Conservation (phyloP, 1,140 invertebrate genomes). For the Heliconius hermathena region DNA sequence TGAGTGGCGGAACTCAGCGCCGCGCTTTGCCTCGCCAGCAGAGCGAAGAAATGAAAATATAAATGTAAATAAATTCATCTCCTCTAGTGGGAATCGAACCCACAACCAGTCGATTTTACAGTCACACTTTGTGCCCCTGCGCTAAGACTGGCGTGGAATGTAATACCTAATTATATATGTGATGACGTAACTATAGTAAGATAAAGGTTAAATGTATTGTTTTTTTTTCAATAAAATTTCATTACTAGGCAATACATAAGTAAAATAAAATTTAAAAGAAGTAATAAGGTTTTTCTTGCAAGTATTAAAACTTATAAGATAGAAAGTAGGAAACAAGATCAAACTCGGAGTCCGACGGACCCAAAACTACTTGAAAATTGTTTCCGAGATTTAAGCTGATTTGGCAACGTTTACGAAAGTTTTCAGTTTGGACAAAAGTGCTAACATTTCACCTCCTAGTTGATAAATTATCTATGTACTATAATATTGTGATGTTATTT, state of each 20-base stretch:
- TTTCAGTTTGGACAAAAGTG: conserved; percentile 1
- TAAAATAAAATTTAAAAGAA: not conserved
- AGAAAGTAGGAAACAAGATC: conserved; percentile 17
- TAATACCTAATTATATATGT: too few relatives aligned
- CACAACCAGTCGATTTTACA: too few relatives aligned
- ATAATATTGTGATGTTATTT: too few relatives aligned
- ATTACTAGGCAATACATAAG: not conserved
- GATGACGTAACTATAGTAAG: too few relatives aligned
- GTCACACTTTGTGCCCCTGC: too few relatives aligned
- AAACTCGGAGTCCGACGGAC: not conserved
- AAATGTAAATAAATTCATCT: too few relatives aligned
- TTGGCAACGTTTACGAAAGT: conserved; percentile 16
- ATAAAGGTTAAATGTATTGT: too few relatives aligned
- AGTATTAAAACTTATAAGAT: conserved; percentile 14
- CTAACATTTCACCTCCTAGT: not conserved
- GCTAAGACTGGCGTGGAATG: too few relatives aligned
- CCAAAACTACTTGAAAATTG: conserved; percentile 21
- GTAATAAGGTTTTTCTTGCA: not conserved
- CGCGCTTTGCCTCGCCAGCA: too few relatives aligned
- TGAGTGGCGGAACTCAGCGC: too few relatives aligned
- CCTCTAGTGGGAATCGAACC: too few relatives aligned
- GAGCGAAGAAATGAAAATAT: too few relatives aligned
- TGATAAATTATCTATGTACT: not conserved
- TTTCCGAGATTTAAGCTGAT: conserved; percentile 21
- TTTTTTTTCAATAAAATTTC: not conserved